Evolutionary conservation across 2,113 vertebrate genomes (phyloP), one percentile per base, ranked within the genome.

Genomic region (Eurypyga helias): DNA sequence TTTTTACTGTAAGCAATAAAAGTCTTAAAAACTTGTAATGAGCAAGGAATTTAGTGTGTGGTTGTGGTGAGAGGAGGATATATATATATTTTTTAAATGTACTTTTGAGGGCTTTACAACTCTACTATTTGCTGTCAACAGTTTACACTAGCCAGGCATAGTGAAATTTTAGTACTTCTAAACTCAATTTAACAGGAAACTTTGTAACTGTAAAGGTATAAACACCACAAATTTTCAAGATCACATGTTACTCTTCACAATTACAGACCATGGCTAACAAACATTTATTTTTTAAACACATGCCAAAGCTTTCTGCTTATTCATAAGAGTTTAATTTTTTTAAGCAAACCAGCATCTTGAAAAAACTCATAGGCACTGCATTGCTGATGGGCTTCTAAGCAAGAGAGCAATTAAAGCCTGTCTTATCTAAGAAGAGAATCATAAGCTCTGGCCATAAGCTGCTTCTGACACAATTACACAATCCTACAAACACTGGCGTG

Each of bases 311-410:
- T 92, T 84, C 80, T 75, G 86, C 33, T 89, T 83, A 62, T 78
- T 89, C 69, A 84, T 64, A 89, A 73, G 73, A 76, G 16, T 60
- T 87, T 24, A 52, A 23, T 28, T 87, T 86, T 72, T 71, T 79
- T 45, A 96, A 81, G 71, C 17, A 90, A 95, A 92, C 15, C 41
- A 79, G 54, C 89, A 96, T 87, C 62, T 87, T 57, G 54, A 84
- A 93, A 91, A 89, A 95, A 70, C 80, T 90, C 83, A 87, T 36
- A 96, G 52, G 41, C 90, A 96, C 64, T 81, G 55, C 90, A 82
- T 52, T 95, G 71, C 41, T 93, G 65, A 92, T 49, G 72, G 89
- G 65, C 77, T 92, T 93, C 87, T 73, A 90, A 93, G 69, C 48
- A 75, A 80, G 12, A 25, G 10, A 96, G 41, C 64, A 93, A 95